A percentile compares a stretch with the other conserved stretches of the same genome.
These are phyloP conservation scores for Acleris laterana DNA, from an alignment of 2,888 invertebrate species.

Conservation along the genomic window DNA sequence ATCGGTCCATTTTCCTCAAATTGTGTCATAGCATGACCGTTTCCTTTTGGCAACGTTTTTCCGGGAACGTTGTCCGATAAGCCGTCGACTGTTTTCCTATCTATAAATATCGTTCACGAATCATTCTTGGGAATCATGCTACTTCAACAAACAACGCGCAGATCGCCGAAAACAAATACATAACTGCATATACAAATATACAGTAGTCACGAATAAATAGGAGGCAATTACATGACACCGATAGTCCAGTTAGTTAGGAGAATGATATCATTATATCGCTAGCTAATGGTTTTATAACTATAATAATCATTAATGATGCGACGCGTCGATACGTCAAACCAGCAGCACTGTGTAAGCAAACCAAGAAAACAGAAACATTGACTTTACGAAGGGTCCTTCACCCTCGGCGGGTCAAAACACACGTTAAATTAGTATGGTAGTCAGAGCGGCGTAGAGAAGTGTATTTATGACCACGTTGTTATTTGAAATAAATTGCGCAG, in stretches of 20 bases:
- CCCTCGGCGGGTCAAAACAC: slow-evolving; percentile 28
- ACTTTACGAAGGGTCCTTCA: slow-evolving; percentile 29
- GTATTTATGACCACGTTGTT: slow-evolving; percentile 27
- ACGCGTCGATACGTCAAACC: not conserved
- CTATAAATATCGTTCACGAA: slow-evolving; percentile 13
- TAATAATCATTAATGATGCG: slow-evolving; percentile 16
- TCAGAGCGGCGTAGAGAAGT: slow-evolving; percentile 4
- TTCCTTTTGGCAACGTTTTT: slow-evolving; percentile 44
- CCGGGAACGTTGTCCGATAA: slow-evolving; percentile 58
- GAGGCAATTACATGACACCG: slow-evolving; percentile 23
- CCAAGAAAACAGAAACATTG: slow-evolving; percentile 30
- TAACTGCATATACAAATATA: not conserved
- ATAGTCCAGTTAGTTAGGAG: slow-evolving; percentile 10
- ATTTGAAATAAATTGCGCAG: slow-evolving; percentile 45
- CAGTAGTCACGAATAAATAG: slow-evolving; percentile 13
- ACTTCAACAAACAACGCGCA: slow-evolving; percentile 1
- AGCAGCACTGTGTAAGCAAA: not conserved
- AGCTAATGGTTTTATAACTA: slow-evolving; percentile 22
- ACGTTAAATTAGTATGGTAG: slow-evolving; percentile 30
- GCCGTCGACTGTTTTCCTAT: slow-evolving; percentile 16
- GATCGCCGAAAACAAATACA: slow-evolving; percentile 4
- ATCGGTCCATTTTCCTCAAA: no score
- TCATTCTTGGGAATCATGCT: slow-evolving; percentile 16
- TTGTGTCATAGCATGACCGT: no score
- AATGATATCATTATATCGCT: slow-evolving; percentile 14